Evolutionary conservation across 2,888 invertebrate genomes (phyloP).

Genomic region (Zootermopsis nevadensis): DNA sequence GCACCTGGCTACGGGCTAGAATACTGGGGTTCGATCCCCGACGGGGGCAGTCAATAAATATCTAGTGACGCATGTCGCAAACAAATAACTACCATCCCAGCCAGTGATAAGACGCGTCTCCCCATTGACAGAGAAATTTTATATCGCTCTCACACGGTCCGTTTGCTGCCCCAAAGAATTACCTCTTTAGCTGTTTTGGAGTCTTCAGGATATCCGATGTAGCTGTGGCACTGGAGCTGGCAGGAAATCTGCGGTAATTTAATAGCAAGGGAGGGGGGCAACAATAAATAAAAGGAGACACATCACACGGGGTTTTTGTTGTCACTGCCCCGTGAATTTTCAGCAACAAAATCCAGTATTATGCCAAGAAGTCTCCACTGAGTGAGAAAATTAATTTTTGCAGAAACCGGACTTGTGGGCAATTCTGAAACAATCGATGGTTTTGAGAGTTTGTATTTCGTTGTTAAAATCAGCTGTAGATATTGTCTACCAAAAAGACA

Average conservation of each 20-base stretch:
- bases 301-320: neutral
- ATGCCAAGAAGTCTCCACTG: too few relatives aligned
- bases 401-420: too few relatives aligned
- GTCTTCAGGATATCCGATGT: conserved; percentile 42
- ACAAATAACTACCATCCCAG: conserved; percentile 1
- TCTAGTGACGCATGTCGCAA: neutral
- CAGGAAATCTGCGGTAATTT: conserved; percentile 37
- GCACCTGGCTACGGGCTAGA: too few relatives aligned
- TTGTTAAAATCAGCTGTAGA: too few relatives aligned
- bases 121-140: conserved; percentile 2
- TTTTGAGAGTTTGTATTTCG: too few relatives aligned
- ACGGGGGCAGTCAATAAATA: neutral
- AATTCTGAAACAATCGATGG: too few relatives aligned
- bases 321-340: neutral
- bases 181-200: conserved; percentile 30
- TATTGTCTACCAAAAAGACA: too few relatives aligned
- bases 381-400: too few relatives aligned
- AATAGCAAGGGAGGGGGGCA: conserved; percentile 15
- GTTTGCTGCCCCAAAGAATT: conserved; percentile 27
- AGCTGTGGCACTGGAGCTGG: neutral
- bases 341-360: neutral
- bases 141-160: conserved; percentile 23
- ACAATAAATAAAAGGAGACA: neutral
- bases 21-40: too few relatives aligned
- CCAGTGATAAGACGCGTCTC: neutral